These are phyloP conservation scores for Baccha elongata DNA, from an alignment of 2,888 invertebrate species.

Conservation along the genomic window DNA sequence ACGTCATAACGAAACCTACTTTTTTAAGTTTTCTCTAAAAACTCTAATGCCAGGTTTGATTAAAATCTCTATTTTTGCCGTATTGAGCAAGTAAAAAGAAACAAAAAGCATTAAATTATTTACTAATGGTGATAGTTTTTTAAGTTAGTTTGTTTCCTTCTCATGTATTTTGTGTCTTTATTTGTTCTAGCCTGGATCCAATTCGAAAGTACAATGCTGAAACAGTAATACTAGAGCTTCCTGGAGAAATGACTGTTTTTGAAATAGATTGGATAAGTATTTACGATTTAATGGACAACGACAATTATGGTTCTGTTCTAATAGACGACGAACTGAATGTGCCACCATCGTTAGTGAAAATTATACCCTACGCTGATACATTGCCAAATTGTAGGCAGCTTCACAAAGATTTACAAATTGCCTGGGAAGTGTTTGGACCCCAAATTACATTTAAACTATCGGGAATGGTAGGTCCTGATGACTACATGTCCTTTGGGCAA, in stretches of 20 bases:
- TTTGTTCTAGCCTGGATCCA: constrained; percentile 85
- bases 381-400: constrained; percentile 93
- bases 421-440: constrained; percentile 96
- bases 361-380: constrained; percentile 85
- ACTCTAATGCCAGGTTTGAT: no score
- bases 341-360: constrained; percentile 91
- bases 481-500: constrained; percentile 95
- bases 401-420: constrained; percentile 91
- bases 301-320: constrained; percentile 89
- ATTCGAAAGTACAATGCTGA: constrained; percentile 88
- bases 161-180: no score
- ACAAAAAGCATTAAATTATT: no score
- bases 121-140: no score
- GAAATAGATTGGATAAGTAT: constrained; percentile 93
- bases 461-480: constrained; percentile 87
- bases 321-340: constrained; percentile 92
- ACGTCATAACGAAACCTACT: no score
- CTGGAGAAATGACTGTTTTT: constrained; percentile 92
- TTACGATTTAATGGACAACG: constrained; percentile 87
- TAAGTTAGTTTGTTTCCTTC: no score
- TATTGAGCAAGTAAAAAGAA: no score
- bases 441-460: constrained; percentile 93
- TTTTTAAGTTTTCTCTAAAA: no score
- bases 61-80: no score
- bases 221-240: constrained; percentile 89